Percentiles rank a stretch among this genome's conserved stretches.
Evolutionary conservation across 2,797 vertebrate genomes (phyloP).

Genomic region (Nannoperca obscura): DNA sequence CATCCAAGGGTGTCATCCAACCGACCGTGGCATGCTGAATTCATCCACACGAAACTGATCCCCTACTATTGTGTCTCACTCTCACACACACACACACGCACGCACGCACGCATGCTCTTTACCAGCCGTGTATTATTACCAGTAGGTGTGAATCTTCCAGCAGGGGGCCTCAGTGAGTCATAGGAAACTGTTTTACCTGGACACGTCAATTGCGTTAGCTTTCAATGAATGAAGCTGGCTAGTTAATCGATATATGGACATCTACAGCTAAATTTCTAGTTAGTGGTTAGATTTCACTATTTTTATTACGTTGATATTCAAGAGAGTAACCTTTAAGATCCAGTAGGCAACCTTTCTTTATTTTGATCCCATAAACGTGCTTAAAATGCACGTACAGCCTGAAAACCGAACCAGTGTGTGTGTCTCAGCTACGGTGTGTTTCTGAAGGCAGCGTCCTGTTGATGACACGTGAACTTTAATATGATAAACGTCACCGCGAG

Average conservation of each 20-base stretch:
- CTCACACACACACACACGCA: slow-evolving; percentile 3
- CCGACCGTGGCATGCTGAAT: slow-evolving; percentile 23
- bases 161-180: slow-evolving; percentile 80
- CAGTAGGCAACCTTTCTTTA: slow-evolving; percentile 43
- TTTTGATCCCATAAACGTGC: neutral
- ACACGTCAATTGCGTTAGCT: slow-evolving; percentile 70
- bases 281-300: slow-evolving; percentile 56
- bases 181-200: slow-evolving; percentile 82
- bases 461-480: neutral
- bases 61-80: neutral
- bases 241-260: slow-evolving; percentile 37
- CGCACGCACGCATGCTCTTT: slow-evolving; percentile 36
- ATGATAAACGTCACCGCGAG: neutral
- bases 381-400: neutral
- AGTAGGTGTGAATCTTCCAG: slow-evolving; percentile 72
- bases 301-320: neutral
- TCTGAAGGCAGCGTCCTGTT: neutral
- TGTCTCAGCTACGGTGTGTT: neutral
- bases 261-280: slow-evolving; percentile 40
- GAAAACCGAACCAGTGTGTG: too few relatives aligned
- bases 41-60: neutral
- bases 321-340: slow-evolving; percentile 26
- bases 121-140: slow-evolving; percentile 65
- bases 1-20: neutral
- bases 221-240: slow-evolving; percentile 28